Conservation (phyloP, 2,113 vertebrate genomes). For the Morone chrysops region DNA sequence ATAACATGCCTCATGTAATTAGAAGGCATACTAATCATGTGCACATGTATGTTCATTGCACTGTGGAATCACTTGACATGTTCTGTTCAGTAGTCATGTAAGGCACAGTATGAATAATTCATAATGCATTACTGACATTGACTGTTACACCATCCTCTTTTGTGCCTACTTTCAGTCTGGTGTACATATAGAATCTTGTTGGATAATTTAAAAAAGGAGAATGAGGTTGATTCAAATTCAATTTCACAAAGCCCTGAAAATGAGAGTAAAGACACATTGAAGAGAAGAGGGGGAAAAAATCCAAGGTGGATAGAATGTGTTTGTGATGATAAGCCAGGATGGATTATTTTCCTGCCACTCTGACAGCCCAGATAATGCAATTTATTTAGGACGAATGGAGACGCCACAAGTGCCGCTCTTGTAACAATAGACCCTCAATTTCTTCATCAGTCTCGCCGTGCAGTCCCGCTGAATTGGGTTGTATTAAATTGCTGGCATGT, state of each 20-base stretch:
- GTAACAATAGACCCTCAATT: slow-evolving; percentile 60
- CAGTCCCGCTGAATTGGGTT: slow-evolving; percentile 22
- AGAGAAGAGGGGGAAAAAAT: background rate
- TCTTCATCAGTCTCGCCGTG: slow-evolving; percentile 41
- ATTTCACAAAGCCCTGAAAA: slow-evolving; percentile 50
- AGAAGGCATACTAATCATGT: background rate
- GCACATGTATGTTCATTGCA: background rate
- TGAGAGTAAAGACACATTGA: slow-evolving; percentile 32
- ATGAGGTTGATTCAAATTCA: slow-evolving; percentile 37
- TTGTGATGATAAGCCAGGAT: slow-evolving; percentile 68
- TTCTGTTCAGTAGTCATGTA: slow-evolving; percentile 15
- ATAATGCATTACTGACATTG: background rate
- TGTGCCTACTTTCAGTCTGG: background rate
- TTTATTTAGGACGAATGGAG: slow-evolving; percentile 69
- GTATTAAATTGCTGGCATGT: slow-evolving; percentile 49
- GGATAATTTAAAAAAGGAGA: slow-evolving; percentile 29
- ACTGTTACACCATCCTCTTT: background rate
- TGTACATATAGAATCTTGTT: background rate
- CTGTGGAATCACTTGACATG: background rate
- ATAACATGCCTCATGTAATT: background rate
- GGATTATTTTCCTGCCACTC: slow-evolving; percentile 64
- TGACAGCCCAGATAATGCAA: slow-evolving; percentile 68
- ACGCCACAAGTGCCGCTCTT: slow-evolving; percentile 57
- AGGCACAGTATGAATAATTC: slow-evolving; percentile 39
- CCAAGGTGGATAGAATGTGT: slow-evolving; percentile 63